phyloP scores from a whole-genome alignment of 2,797 vertebrate genomes.

The Sus cebifrons region DNA sequence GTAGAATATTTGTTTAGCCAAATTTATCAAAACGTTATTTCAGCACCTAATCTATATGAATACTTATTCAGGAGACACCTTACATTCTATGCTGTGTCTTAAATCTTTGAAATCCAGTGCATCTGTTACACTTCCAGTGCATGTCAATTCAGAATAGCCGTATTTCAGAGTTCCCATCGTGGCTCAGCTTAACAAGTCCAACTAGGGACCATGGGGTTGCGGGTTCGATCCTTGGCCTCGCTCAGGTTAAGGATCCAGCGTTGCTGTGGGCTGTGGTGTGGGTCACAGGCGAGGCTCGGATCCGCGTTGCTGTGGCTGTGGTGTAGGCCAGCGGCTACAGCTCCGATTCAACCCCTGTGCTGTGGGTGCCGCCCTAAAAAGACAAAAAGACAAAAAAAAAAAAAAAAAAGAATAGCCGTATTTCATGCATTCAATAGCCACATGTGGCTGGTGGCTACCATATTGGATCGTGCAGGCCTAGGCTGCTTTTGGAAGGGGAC shows the following conservation, averaged over 20 bases:
- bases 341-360: too few species aligned
- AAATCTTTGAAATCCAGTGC: background rate
- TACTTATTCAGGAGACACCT: background rate
- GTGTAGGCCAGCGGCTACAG: too few species aligned
- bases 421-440: background rate
- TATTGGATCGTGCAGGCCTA: background rate
- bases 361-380: too few species aligned
- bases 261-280: too few species aligned
- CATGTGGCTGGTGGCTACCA: background rate
- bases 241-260: too few species aligned
- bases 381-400: too few species aligned
- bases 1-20: conserved; percentile 16
- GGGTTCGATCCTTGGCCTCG: too few species aligned
- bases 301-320: too few species aligned
- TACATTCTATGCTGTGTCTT: background rate
- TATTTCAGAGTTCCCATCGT: background rate
- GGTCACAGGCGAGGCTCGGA: too few species aligned
- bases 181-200: too few species aligned
- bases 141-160: background rate
- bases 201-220: too few species aligned
- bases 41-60: conserved; percentile 19
- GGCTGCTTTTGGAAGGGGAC: background rate
- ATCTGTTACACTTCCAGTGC: background rate
- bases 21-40: conserved; percentile 32
- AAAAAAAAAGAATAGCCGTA: background rate